Evolutionary conservation across 2,888 invertebrate species (phyloP), one percentile per base, ranked within the genome.

Genomic region (Heliconius hortense): DNA sequence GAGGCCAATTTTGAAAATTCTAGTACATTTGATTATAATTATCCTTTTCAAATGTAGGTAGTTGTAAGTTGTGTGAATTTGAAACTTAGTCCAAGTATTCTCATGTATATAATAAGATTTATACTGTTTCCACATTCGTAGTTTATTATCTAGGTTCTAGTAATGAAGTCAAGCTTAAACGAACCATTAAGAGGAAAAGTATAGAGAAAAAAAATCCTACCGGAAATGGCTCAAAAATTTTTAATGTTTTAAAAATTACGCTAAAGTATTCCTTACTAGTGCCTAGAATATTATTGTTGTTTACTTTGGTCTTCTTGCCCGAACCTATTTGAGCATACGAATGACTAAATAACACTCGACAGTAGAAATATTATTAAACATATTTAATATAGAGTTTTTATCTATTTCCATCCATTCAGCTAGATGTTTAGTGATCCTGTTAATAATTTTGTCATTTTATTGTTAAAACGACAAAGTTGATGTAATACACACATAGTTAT

Each of bases 381-480:
- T 71, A 62, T 24, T 62, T 68, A 73, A 39, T 59, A 63, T 71
- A 77, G 76, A 69, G 43, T 72, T 75, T 70, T 76, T 76, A 77
- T 75, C 24, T 78, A 76, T 76, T 70, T 77, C 71, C 48, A 74
- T 59, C 48, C 74, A 77, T 68, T 74, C 70, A 75, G 77, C 75
- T 79, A 79, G 70, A 64, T n/a, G 71, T 62, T 66, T 64, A 79
- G 79, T 73, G 71, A 77, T 79, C 81, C 82, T 82, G 81, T 82
- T 82, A 76, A 77, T 85, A 86, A 90, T 88, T 90, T 91, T 89
- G 90, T 88, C 89, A 84, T 90, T 91, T 92, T 90, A 86, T 87
- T 77, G 82, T 79, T 87, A 89, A 92, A 91, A 90, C 85, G 89
- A 88, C 89, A 90, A 90, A 89, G 87, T 90, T 89, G 83, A 80